These are phyloP conservation scores for Gavia stellata DNA, from an alignment of 2,113 vertebrate genomes.

Conservation along the genomic window DNA sequence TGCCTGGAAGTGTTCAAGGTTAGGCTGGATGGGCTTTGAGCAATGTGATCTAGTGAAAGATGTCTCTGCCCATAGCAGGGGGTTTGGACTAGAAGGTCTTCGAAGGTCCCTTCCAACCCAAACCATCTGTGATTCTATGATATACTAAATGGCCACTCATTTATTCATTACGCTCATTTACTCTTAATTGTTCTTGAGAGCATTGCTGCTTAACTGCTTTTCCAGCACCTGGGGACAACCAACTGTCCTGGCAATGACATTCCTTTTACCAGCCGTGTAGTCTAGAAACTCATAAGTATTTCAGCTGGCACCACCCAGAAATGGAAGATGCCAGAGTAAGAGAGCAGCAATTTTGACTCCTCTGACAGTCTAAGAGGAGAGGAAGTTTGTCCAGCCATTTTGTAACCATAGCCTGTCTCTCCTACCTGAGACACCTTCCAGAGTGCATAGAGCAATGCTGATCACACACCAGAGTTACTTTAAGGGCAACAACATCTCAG, in stretches of 20 bases:
- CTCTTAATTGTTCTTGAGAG: neutral
- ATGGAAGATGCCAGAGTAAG: accelerated
- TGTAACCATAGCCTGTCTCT: neutral
- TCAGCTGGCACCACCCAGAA: neutral
- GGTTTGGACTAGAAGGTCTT: neutral
- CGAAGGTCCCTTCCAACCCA: neutral
- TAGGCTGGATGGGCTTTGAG: neutral
- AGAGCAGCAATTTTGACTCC: neutral
- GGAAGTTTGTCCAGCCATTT: neutral
- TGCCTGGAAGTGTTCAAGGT: neutral
- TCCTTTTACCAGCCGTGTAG: neutral
- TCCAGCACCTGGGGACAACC: neutral
- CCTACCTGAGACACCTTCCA: neutral
- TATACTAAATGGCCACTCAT: neutral
- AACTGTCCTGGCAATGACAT: neutral
- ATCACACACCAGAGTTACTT: neutral
- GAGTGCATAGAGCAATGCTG: accelerated
- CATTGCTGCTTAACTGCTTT: neutral
- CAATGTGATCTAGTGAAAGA: neutral
- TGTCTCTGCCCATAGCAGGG: accelerated
- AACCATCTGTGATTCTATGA: neutral
- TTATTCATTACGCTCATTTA: neutral
- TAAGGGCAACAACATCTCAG: neutral
- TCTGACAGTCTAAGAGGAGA: neutral
- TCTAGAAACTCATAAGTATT: neutral